Evolutionary conservation across 2,113 vertebrate species (phyloP), one percentile per base, ranked within the genome.

Genomic region (Ceuthmochares aereus): DNA sequence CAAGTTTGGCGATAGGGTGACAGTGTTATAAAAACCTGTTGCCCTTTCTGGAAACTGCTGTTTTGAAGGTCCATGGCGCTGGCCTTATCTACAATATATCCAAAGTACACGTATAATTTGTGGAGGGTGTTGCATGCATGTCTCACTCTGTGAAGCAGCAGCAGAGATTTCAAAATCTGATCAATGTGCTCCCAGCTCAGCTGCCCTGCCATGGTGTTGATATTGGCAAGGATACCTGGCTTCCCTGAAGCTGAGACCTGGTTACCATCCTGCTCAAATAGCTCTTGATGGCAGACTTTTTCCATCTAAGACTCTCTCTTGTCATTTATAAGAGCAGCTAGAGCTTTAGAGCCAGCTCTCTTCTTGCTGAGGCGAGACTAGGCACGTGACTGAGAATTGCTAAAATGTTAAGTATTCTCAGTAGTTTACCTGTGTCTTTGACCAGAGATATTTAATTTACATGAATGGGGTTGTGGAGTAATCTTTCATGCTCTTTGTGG

Each of bases 191-290:
- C 26, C 37, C 52, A 47, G 25, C 32, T 70, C 7, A 6, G n/a
- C 43, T 34, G 16, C 54, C 42, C 32, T 60, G 36, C 21, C 0
- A 0, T 36, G 22, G 3, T 5, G 8, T 8, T 66, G 40, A 52
- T 3, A 4, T 22, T 56, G 36, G 12, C 54, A 77, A 45, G 10
- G 51, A 9, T 21, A 56, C 12, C 20, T 59, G n/a, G 29, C 11
- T 56, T 22, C 40, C 25, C 45, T 74, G 26, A 22, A 74, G 47
- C 7, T 59, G 45, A 84, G 26, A 23, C 8, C 26, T 72, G 26
- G 1, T 9, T 59, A 8, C 60, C 6, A 2, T 40, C 55, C 37
- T 69, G 32, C 7, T 17, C 34, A 26, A 29, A 16, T 9, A 52
- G 36, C 42, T 56, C 29, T 54, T 40, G 27, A 32, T 72, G 47